phyloP scores from a whole-genome alignment of 2,888 invertebrate genomes.

The Scelioninae gen. 2 region DNA sequence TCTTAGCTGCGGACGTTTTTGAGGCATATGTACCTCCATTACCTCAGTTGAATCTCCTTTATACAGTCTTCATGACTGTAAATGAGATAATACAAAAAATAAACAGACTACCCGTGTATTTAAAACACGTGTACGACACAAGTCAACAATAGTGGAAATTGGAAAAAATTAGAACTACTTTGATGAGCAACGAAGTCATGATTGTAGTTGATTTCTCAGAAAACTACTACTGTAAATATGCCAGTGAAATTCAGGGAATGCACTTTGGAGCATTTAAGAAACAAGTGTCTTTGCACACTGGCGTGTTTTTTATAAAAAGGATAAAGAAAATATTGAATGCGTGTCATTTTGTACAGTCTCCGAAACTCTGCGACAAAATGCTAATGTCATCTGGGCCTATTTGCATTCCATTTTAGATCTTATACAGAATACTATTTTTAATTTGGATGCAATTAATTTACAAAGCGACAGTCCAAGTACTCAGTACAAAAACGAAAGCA shows the following conservation, averaged over 20 bases:
- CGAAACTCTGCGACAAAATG: constrained; percentile 38
- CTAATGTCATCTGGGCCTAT: constrained; percentile 41
- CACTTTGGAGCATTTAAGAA: constrained; percentile 51
- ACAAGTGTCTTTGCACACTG: constrained; percentile 35
- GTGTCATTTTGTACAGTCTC: constrained; percentile 36
- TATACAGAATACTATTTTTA: constrained; percentile 32
- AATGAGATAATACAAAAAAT: too few species aligned
- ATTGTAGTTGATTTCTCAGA: too few species aligned
- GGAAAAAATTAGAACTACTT: too few species aligned
- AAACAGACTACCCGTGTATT: too few species aligned
- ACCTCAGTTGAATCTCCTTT: too few species aligned
- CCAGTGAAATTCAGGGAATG: constrained; percentile 28
- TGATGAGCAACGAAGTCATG: too few species aligned
- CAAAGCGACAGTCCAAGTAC: constrained; percentile 18
- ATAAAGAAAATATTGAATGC: constrained; percentile 12
- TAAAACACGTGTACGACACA: too few species aligned
- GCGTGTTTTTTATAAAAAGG: constrained; percentile 33
- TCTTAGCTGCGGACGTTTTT: too few species aligned
- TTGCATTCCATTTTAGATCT: too few species aligned
- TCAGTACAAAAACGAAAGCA: constrained; percentile 22
- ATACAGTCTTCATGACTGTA: too few species aligned
- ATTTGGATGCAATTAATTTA: constrained; percentile 15
- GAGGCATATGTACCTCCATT: too few species aligned
- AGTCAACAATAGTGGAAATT: too few species aligned
- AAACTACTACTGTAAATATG: constrained; percentile 44